A percentile compares a stretch with the other conserved stretches of the same genome.
These are phyloP conservation scores for Argynnis bischoffii DNA, from an alignment of 2,888 invertebrate genomes.

Conservation along the genomic window DNA sequence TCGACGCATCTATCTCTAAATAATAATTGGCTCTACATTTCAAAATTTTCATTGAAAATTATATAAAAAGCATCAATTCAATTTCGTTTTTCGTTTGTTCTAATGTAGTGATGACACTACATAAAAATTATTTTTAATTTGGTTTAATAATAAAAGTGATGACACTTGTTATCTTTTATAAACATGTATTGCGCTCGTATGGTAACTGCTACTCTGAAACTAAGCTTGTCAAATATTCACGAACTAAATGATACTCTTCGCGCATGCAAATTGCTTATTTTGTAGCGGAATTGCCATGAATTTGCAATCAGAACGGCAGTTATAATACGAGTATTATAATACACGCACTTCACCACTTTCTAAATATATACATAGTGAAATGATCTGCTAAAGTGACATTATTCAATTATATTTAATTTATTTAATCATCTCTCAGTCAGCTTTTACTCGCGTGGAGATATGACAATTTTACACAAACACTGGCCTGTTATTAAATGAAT, in stretches of 20 bases:
- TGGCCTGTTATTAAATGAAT: slow-evolving; percentile 10
- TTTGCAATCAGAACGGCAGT: no score
- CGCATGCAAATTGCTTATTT: no score
- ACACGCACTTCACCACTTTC: no score
- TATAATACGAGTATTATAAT: no score
- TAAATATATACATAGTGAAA: no score
- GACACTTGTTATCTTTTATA: slow-evolving; percentile 4
- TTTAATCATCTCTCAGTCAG: background rate
- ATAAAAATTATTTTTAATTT: slow-evolving; percentile 3
- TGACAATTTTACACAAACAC: slow-evolving; percentile 13
- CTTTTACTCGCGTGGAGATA: slow-evolving; percentile 5
- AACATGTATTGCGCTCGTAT: background rate
- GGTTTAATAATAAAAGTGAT: background rate
- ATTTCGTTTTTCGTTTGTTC: background rate
- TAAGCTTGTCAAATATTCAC: background rate
- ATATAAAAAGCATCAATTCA: background rate
- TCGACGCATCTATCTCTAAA: slow-evolving; percentile 27
- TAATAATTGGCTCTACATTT: slow-evolving; percentile 30
- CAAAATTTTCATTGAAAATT: background rate
- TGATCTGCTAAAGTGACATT: no score
- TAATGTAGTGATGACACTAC: slow-evolving; percentile 17
- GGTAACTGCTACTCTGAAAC: background rate
- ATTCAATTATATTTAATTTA: no score
- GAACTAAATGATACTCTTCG: no score
- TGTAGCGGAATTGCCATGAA: no score